Percentiles rank a stretch among this genome's conserved stretches.
phyloP scores from a whole-genome alignment of 92 coral and sea anemone genomes.

The Palythoa heliodiscus region DNA sequence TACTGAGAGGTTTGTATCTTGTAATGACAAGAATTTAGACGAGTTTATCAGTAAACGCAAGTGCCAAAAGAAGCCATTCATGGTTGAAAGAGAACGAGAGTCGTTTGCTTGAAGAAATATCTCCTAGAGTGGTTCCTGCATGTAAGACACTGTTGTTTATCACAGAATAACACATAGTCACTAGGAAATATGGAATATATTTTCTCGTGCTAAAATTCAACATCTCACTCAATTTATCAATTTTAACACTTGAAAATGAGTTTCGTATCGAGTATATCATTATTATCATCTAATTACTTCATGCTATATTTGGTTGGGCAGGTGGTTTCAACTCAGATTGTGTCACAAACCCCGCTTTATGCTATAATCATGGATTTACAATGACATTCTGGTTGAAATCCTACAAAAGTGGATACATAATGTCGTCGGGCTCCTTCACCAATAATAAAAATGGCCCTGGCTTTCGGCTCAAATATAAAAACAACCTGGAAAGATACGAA shows the following conservation, averaged over 20 bases:
- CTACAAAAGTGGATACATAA: conserved; percentile 73
- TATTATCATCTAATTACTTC: not conserved
- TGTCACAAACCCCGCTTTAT: conserved; percentile 82
- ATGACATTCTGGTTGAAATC: conserved; percentile 92
- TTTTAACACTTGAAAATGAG: no score
- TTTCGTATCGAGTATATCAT: not conserved
- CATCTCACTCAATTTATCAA: not conserved
- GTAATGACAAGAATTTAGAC: no score
- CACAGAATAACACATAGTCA: no score
- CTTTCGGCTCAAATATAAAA: conserved; percentile 75
- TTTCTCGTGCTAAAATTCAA: no score
- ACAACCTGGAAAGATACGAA: conserved; percentile 61
- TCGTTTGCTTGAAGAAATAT: no score
- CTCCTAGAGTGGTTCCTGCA: no score
- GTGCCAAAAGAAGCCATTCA: no score
- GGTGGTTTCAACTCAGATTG: conserved; percentile 94
- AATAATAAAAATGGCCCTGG: conserved; percentile 92
- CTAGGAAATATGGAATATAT: no score
- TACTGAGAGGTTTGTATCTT: no score
- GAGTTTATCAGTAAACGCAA: no score
- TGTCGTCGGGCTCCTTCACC: conserved; percentile 95
- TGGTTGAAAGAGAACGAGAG: no score
- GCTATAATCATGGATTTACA: conserved; percentile 86
- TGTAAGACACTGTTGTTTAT: no score
- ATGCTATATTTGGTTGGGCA: conserved; percentile 34